These are phyloP conservation scores for Aramus guarauna DNA, from an alignment of 2,113 vertebrate genomes.

Conservation along the genomic window DNA sequence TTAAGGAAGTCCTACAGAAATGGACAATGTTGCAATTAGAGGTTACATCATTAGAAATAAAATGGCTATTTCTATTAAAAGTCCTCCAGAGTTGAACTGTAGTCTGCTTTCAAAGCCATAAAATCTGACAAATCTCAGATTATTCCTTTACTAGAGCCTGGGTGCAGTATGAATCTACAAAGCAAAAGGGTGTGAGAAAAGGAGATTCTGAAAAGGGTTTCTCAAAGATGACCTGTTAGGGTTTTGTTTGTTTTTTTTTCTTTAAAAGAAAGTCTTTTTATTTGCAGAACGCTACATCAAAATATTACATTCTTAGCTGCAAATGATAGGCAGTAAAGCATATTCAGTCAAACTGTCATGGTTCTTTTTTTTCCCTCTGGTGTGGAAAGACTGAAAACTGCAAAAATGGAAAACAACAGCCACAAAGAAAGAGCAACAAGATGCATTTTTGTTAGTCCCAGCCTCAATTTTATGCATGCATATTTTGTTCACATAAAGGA, in stretches of 20 bases:
- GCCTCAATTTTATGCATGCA: slow-evolving; percentile 11
- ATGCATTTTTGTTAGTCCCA: background rate
- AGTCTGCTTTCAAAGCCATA: background rate
- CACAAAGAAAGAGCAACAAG: slow-evolving; percentile 19
- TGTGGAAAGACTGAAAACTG: background rate
- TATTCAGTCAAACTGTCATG: background rate
- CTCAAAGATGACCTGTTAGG: background rate
- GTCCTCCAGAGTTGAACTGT: background rate
- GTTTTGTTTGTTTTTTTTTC: background rate
- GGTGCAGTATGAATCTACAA: background rate
- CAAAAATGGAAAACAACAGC: background rate
- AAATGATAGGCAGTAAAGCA: background rate
- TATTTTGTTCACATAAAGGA: background rate
- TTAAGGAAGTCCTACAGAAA: background rate
- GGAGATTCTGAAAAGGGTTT: background rate
- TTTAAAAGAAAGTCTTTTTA: background rate
- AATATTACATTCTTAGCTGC: background rate
- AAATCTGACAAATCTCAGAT: background rate
- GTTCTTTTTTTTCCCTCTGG: slow-evolving; percentile 44
- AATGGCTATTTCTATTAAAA: background rate
- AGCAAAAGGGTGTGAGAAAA: background rate
- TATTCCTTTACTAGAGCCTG: background rate
- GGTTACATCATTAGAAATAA: background rate
- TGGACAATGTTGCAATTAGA: background rate
- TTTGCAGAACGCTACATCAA: background rate